A percentile compares a stretch with the other conserved stretches of the same genome.
Conservation (phyloP, 2,797 vertebrate species). For the Paedocypris micromegethes region DNA sequence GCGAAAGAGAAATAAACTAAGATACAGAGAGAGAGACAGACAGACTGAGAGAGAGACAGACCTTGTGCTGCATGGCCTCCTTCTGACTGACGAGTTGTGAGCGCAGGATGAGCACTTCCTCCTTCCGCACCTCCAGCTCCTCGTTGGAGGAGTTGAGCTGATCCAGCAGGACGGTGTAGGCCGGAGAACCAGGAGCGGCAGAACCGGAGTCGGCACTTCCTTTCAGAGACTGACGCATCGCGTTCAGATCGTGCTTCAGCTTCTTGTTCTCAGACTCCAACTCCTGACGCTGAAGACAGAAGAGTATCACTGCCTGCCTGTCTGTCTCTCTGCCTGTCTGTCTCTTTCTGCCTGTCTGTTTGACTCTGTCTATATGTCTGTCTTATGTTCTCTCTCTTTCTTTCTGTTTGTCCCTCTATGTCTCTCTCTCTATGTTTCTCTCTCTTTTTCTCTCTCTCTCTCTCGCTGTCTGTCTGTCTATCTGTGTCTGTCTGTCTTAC, state of each 20-base stretch:
- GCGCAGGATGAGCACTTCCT: conserved; percentile 94
- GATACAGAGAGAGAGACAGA: conserved; percentile 2
- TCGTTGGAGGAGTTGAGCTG: conserved; percentile 90
- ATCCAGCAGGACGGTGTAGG: conserved; percentile 90
- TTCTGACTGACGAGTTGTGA: conserved; percentile 98
- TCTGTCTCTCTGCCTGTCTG: background rate
- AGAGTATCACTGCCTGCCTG: background rate
- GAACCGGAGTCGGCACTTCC: conserved; percentile 70
- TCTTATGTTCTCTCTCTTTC: too few relatives aligned
- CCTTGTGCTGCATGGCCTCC: conserved; percentile 93
- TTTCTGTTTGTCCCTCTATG: too few relatives aligned
- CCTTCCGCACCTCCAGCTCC: conserved; percentile 95
- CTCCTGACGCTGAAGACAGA: conserved; percentile 82
- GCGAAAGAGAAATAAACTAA: conserved; percentile 26
- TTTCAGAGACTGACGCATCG: conserved; percentile 83
- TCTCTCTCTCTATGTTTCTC: too few relatives aligned
- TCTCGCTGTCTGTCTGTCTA: background rate
- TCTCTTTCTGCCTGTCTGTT: too few relatives aligned
- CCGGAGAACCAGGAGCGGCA: conserved; percentile 81
- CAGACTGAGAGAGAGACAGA: conserved; percentile 46
- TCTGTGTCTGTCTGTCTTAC: conserved; percentile 2
- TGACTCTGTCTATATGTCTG: conserved; percentile 72
- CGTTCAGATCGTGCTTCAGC: conserved; percentile 86
- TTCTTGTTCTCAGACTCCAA: conserved; percentile 98
- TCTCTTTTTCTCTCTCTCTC: too few relatives aligned